A percentile compares a stretch with the other conserved stretches of the same genome.
Evolutionary conservation across 2,113 vertebrate species (phyloP).

Genomic region (Octodon degus): DNA sequence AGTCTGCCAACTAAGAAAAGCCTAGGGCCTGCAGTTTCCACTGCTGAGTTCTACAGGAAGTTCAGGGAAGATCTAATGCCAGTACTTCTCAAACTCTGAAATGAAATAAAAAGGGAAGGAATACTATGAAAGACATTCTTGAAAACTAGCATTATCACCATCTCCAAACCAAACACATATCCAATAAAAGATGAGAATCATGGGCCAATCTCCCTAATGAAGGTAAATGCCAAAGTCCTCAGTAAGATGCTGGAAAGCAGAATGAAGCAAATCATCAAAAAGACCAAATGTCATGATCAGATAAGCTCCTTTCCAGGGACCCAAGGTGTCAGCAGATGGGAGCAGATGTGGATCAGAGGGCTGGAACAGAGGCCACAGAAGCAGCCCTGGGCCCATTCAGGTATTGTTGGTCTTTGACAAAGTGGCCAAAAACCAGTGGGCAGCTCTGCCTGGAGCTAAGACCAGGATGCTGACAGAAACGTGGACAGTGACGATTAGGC

Average conservation of each 20-base stretch:
- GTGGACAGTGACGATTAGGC: background rate
- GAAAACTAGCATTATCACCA: background rate
- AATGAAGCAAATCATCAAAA: background rate
- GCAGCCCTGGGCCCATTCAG: no score
- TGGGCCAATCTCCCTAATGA: background rate
- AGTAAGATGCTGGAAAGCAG: background rate
- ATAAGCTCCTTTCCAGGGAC: background rate
- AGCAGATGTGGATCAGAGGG: no score
- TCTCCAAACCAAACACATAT: background rate
- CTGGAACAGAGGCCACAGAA: no score
- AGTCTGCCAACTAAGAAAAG: background rate
- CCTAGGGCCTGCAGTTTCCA: background rate
- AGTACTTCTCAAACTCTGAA: background rate
- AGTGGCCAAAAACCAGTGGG: no score
- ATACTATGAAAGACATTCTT: background rate
- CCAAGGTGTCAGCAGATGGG: no score
- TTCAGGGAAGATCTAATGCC: background rate
- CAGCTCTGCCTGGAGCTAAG: background rate
- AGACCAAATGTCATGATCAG: background rate
- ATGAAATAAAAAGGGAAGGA: background rate
- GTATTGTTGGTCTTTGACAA: no score
- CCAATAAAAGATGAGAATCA: background rate
- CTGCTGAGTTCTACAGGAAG: background rate
- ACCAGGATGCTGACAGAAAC: background rate
- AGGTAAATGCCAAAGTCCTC: background rate